Base-by-base conservation (phyloP, 1,140 invertebrate genomes). In the Rhagoletis zephyria region DNA sequence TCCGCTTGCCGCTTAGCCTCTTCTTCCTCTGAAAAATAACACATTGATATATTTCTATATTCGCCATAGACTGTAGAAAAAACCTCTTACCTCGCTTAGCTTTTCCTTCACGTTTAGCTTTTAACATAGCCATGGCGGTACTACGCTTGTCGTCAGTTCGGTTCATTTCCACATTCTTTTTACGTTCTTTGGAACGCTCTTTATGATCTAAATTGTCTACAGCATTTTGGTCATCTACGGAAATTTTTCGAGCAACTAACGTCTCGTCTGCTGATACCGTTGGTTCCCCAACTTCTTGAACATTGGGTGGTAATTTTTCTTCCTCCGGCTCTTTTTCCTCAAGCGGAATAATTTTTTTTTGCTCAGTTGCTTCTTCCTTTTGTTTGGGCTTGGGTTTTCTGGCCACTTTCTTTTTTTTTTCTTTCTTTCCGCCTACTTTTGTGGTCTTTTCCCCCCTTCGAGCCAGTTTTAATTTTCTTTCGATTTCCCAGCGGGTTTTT, bases 401-500 rank as follows among this genome's bases (percentile, higher is more conserved):
- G 88, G 90, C 93, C 91, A 89, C 93, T 85, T 93, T 94, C 89
- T 95, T 95, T 86, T 95, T 94, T 89, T 95, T 95, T 77, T 95
- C 95, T 87, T 95, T 95, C 87, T 93, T 93, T 87, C 91, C 90
- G 89, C 92, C 94, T 77, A 93, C 90, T 89, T 95, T 96, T 16
- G 89, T 90, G 85, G 95, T 95, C 89, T 96, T 93, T 93, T 97
- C 97, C 63, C 96, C 95, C 88, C 97, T 97, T 87, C 96, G 97
- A 0, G 97, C 97, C 89, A 97, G 94, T 77, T 97, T 95, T 7
- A 99, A 93, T 92, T 99, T 99, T 88, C 98, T 96, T 90, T 99
- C 97, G 87, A 99, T 99, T 93, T 99, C 98, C 96, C 98, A 99
- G 91, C 98, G 87, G 5, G 97, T 98, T 92, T 97, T 97, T 95